phyloP scores from a whole-genome alignment of 2,888 invertebrate species.

The Mystacides longicornis region DNA sequence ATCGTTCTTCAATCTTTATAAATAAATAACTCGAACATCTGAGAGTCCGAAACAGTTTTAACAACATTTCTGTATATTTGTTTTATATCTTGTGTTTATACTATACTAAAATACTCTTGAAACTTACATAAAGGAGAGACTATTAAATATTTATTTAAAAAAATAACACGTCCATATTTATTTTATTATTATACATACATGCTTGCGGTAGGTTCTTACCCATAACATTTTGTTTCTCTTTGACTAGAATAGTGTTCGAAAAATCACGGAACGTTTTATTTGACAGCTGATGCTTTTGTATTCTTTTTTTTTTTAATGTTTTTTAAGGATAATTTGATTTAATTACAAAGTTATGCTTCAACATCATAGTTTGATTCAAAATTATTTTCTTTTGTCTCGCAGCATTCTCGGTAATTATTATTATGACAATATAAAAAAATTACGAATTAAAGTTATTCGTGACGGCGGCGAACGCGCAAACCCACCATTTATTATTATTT shows the following conservation, averaged over 20 bases:
- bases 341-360: background rate
- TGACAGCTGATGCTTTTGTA: background rate
- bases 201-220: background rate
- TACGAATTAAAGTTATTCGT: background rate
- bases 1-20: too few species aligned
- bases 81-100: background rate
- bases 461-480: background rate
- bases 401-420: background rate
- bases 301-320: background rate
- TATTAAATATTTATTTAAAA: background rate
- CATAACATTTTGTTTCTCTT: background rate
- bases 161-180: background rate
- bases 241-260: too few species aligned
- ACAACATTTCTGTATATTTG: background rate
- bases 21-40: too few species aligned
- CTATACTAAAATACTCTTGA: conserved; percentile 1
- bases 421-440: background rate
- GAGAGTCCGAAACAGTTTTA: background rate
- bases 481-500: too few species aligned
- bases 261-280: background rate
- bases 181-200: background rate
- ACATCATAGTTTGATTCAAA: background rate
- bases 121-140: background rate
- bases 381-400: too few species aligned
- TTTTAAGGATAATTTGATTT: background rate